Percentiles rank a stretch among this genome's conserved stretches.
phyloP scores from a whole-genome alignment of 2,888 invertebrate genomes.

The Embidobia sp. region DNA sequence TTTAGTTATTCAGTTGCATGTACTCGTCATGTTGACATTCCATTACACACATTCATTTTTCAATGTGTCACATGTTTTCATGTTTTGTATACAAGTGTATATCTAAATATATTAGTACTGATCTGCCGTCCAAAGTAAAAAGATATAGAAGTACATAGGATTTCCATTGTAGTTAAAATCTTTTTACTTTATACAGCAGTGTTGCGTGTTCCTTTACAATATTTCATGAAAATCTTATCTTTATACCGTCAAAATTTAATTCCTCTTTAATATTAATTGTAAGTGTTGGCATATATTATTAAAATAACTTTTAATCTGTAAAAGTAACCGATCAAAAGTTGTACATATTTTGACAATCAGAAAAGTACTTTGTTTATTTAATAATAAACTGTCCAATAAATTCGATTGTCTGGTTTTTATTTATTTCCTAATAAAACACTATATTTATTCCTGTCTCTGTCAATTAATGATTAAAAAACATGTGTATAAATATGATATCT shows the following conservation, averaged over 20 bases:
- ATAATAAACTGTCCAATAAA: not conserved
- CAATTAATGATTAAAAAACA: too few relatives aligned
- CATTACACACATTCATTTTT: conserved; percentile 31
- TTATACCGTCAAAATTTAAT: too few relatives aligned
- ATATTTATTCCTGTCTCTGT: conserved; percentile 1
- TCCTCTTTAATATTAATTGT: not conserved
- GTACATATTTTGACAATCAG: conserved; percentile 43
- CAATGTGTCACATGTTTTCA: conserved; percentile 31
- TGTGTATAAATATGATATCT: too few relatives aligned
- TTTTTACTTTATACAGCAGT: too few relatives aligned
- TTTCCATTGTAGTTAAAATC: too few relatives aligned
- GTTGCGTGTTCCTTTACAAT: too few relatives aligned
- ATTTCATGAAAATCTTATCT: too few relatives aligned
- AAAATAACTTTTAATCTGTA: not conserved
- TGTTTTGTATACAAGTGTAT: conserved; percentile 35
- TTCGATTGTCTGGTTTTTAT: not conserved
- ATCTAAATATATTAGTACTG: not conserved
- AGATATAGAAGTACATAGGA: too few relatives aligned
- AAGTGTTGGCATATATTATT: conserved; percentile 8
- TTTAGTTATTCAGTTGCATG: conserved; percentile 37
- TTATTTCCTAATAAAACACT: too few relatives aligned
- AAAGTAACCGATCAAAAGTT: conserved; percentile 13
- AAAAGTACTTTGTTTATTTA: conserved; percentile 14
- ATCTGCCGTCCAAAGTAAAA: too few relatives aligned
- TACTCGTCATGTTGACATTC: conserved; percentile 26